Conservation (phyloP, 2,888 invertebrate species). For the Tiliacea aurago region DNA sequence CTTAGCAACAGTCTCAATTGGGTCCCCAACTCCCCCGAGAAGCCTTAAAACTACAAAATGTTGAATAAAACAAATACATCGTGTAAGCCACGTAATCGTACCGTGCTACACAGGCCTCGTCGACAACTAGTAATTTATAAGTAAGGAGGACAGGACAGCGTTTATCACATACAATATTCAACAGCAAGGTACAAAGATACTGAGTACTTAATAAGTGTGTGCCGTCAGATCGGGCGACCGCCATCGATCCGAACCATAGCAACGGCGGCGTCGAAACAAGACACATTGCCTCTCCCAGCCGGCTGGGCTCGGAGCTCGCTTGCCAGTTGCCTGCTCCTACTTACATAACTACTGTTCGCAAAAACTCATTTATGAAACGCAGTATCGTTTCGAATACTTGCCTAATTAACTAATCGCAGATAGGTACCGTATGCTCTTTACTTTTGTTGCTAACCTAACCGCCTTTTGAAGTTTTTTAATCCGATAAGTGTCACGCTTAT, state of each 20-base stretch:
- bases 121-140: conserved; percentile 33
- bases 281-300: conserved; percentile 55
- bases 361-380: conserved; percentile 73
- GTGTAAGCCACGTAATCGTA: conserved; percentile 24
- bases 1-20: conserved; percentile 4
- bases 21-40: conserved; percentile 4
- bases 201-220: conserved; percentile 62
- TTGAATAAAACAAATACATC: conserved; percentile 20
- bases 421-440: conserved; percentile 56
- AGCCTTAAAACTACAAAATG: conserved; percentile 24
- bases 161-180: conserved; percentile 66
- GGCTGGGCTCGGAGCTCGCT: conserved; percentile 29
- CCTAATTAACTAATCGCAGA: conserved; percentile 74
- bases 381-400: conserved; percentile 61
- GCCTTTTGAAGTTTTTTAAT: conserved; percentile 43
- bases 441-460: conserved; percentile 33
- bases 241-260: conserved; percentile 63
- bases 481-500: conserved; percentile 40
- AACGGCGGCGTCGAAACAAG: conserved; percentile 60
- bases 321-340: conserved; percentile 47
- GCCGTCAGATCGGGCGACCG: conserved; percentile 59
- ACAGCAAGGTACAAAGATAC: conserved; percentile 56
- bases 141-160: conserved; percentile 44
- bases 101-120: conserved; percentile 10
- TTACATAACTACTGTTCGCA: conserved; percentile 66